These are phyloP conservation scores for Glossophaga mutica DNA, from an alignment of 2,797 vertebrate genomes.

Conservation along the genomic window DNA sequence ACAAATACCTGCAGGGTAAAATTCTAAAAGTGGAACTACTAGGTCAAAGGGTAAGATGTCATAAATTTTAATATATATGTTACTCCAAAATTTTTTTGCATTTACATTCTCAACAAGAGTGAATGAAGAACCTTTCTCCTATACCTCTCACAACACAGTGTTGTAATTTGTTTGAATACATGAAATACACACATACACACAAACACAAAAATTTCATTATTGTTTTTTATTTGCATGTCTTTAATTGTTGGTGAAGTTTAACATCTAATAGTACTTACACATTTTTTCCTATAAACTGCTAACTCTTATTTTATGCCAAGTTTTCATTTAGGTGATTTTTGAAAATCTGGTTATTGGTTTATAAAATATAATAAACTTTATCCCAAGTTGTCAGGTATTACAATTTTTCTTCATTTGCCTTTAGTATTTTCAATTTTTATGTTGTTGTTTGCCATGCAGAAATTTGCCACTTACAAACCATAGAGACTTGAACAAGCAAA, in stretches of 20 bases:
- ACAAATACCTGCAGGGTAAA: neutral
- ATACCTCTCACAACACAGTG: neutral
- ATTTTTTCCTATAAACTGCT: neutral
- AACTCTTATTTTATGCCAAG: neutral
- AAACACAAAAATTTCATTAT: neutral
- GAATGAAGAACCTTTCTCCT: neutral
- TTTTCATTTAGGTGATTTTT: neutral
- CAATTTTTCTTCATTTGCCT: neutral
- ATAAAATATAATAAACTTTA: neutral
- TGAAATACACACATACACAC: neutral
- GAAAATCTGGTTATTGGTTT: neutral
- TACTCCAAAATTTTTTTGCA: neutral
- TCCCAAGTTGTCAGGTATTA: neutral
- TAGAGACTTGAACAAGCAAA: neutral
- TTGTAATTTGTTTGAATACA: neutral
- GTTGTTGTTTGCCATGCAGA: neutral
- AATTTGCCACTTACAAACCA: neutral
- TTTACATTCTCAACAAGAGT: neutral
- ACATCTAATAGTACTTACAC: neutral
- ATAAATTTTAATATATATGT: conserved; percentile 9
- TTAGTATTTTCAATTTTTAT: neutral
- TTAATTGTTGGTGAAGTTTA: neutral
- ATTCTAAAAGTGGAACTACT: conserved; percentile 19
- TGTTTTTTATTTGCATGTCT: neutral
- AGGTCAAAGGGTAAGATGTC: neutral